Conservation (phyloP, 2,888 invertebrate genomes). For the Morinoia aosen region DNA sequence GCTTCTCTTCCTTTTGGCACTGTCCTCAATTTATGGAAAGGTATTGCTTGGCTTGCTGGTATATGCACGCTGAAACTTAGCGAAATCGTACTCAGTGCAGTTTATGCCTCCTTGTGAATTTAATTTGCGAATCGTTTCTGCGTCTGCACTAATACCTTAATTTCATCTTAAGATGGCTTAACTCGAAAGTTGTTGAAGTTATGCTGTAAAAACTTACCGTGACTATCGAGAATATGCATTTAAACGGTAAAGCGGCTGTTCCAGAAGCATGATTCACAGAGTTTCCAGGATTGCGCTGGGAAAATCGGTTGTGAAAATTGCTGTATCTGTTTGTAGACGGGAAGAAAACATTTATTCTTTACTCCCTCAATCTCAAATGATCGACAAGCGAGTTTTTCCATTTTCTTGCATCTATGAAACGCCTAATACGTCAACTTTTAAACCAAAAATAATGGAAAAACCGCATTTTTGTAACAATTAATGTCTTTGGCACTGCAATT, state of each 20-base stretch:
- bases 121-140: conserved; percentile 12
- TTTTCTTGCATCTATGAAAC: background rate
- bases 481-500: too few relatives aligned
- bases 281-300: background rate
- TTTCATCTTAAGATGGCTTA: conserved; percentile 12
- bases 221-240: conserved; percentile 4
- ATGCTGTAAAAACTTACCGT: background rate
- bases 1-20: conserved; percentile 32
- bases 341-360: background rate
- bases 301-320: background rate
- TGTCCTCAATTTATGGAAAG: conserved; percentile 38
- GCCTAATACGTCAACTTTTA: too few relatives aligned
- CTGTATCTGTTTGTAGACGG: background rate
- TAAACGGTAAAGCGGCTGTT: background rate
- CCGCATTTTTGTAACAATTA: too few relatives aligned
- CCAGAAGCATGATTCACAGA: background rate
- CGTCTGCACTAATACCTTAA: background rate
- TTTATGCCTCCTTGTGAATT: conserved; percentile 20
- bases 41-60: background rate
- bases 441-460: too few relatives aligned
- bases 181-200: background rate
- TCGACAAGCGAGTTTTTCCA: background rate
- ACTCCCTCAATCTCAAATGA: background rate
- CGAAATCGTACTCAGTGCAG: background rate
- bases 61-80: background rate